Base-by-base conservation (phyloP, 1,140 invertebrate species). In the Hycleus phaleratus region DNA sequence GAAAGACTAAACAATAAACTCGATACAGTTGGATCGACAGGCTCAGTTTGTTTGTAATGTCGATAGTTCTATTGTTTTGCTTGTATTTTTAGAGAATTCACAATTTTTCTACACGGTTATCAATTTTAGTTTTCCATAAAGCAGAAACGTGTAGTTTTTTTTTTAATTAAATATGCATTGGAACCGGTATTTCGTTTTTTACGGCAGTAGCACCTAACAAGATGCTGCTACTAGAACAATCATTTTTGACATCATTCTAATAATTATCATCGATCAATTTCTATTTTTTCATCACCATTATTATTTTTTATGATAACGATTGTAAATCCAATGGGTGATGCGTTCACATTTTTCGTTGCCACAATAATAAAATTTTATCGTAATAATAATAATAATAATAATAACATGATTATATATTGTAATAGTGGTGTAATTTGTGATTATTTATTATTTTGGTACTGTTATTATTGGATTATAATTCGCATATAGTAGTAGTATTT, bases 391-490 rank as follows among this genome's bases (percentile, higher is more conserved):
- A 18, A 12, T 12, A 12, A 18, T 18, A 18, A 18, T 18, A 18
- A 32, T 32, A 32, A 32, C 32, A 38, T 59, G 56, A 59, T 65
- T 65, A 59, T 58, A 61, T 62, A 62, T 62, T 62, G 60, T 62
- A 65, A 62, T 62, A 52, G 60, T 58, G 4, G 51, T 58, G 56
- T 65, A 62, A 65, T 65, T 58, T 57, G 55, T 57, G 52, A 58
- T 62, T 62, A 65, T 65, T 65, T 65, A 65, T 65, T 62, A 65
- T 62, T 58, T 65, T 58, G 61, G 58, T 61, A 42, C 32, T 49
- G 43, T 49, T 47, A 58, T 60, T 62, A 65, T 65, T 59, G 60
- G 58, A 65, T 65, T 65, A 65, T 65, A 65, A 65, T 62, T 62
- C 61, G 58, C 60, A 49, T 57, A 32, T 32, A 32, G 18, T 18